Conservation (phyloP, 2,113 vertebrate genomes). For the Cephalopterus ornatus region DNA sequence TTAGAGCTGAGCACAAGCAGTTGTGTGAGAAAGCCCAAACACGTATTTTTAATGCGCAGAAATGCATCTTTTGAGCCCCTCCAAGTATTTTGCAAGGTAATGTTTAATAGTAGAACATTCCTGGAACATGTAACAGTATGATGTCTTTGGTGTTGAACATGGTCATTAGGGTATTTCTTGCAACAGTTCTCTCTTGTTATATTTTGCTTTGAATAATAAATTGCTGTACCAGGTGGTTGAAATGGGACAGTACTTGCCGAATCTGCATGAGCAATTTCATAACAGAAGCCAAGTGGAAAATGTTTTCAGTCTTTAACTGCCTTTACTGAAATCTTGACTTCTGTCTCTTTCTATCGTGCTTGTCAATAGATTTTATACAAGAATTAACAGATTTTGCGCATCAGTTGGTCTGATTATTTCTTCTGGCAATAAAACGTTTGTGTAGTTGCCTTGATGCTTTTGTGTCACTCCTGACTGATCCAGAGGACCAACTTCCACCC, state of each 20-base stretch:
- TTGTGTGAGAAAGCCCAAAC: background rate
- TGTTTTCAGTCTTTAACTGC: background rate
- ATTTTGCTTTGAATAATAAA: background rate
- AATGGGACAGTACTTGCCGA: background rate
- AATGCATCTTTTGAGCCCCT: background rate
- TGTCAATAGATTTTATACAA: background rate
- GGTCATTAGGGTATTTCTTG: background rate
- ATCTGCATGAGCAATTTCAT: background rate
- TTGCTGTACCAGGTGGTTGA: background rate
- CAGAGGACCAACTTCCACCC: background rate
- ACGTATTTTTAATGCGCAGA: background rate
- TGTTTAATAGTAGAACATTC: background rate
- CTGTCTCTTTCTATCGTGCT: background rate
- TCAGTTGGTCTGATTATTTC: background rate
- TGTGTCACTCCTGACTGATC: background rate
- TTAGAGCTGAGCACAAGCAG: background rate
- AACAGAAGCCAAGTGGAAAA: background rate
- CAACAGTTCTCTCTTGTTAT: background rate
- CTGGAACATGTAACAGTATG: background rate
- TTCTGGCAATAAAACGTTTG: background rate
- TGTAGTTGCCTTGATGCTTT: background rate
- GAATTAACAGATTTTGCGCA: background rate
- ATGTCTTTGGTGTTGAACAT: background rate
- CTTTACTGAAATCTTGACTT: background rate
- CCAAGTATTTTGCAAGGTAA: background rate